Evolutionary conservation across 2,888 invertebrate genomes (phyloP), one percentile per base, ranked within the genome.

Genomic region (Tenthredo amoena): DNA sequence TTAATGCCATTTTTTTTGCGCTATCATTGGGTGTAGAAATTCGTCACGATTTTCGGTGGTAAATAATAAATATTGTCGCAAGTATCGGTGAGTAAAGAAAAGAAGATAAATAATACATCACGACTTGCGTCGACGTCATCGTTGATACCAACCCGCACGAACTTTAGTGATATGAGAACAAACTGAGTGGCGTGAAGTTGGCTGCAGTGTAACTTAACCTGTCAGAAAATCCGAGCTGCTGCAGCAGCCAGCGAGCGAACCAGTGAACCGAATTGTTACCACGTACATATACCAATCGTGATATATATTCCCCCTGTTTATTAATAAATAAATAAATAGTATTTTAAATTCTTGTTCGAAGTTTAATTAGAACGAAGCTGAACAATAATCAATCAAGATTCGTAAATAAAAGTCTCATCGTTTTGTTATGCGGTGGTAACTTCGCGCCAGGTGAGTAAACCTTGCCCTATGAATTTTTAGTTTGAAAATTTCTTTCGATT

Each of bases 351-450:
- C 71, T n/a, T 21, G 71, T 72, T 31, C 71, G 40, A 21, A 12
- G n/a, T 72, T 72, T 72, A n/a, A 55, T 55, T 18, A 55, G n/a
- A 55, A 55, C 18, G 4, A 50, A n/a, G 50, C n/a, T 40, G 18
- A 37, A 72, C 9, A n/a, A 18, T 31, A 26, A 50, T 77, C 18
- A 37, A 50, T 31, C 31, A 55, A 55, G n/a, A 55, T 55, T 10
- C 55, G 55, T 7, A n/a, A n/a, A 55, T 55, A 55, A 55, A 37
- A 18, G n/a, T 18, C 18, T 55, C n/a, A 43, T 47, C 34, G 55
- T 77, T 34, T 62, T 81, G 81, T 81, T 81, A 81, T 81, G 81
- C 81, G 81, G 58, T 65, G 81, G 65, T 81, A 62, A 81, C 81
- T 58, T 62, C 34, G 77, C 62, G 62, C 65, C 81, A 58, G 81